phyloP scores from a whole-genome alignment of 2,797 vertebrate species.

The Enteromius radiatus region DNA sequence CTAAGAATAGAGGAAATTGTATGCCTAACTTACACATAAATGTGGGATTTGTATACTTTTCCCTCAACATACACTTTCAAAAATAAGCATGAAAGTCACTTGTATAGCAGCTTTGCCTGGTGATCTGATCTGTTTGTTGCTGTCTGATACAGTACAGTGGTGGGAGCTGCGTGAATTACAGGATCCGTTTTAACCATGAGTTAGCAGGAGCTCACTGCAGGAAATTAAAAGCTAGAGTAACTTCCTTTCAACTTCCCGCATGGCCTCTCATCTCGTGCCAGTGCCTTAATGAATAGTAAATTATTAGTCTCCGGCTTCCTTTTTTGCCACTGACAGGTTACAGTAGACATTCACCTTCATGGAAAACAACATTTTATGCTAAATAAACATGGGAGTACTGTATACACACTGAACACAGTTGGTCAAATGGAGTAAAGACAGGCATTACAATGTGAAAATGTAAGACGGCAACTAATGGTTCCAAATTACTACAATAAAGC shows the following conservation, averaged over 20 bases:
- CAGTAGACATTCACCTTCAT: conserved; percentile 45
- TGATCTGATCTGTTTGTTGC: conserved; percentile 64
- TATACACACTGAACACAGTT: neutral
- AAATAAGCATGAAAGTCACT: neutral
- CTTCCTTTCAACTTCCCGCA: conserved; percentile 72
- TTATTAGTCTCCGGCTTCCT: conserved; percentile 67
- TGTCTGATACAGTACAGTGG: conserved; percentile 57
- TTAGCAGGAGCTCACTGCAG: conserved; percentile 71
- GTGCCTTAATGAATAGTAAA: conserved; percentile 72
- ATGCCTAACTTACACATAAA: neutral
- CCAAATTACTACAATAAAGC: neutral
- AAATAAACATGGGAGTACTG: neutral
- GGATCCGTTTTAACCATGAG: conserved; percentile 72
- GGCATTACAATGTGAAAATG: conserved; percentile 13
- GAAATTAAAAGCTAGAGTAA: conserved; percentile 81
- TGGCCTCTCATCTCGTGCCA: conserved; percentile 79
- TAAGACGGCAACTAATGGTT: neutral
- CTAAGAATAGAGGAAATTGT: neutral
- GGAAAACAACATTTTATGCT: conserved; percentile 13
- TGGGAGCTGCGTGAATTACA: conserved; percentile 71
- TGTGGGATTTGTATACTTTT: neutral
- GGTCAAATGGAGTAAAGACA: conserved; percentile 8
- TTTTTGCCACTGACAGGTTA: conserved; percentile 60
- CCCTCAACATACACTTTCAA: neutral
- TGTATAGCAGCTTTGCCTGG: conserved; percentile 23